Base-by-base conservation (phyloP, 2,113 vertebrate species). In the Genyomyrus donnyi region DNA sequence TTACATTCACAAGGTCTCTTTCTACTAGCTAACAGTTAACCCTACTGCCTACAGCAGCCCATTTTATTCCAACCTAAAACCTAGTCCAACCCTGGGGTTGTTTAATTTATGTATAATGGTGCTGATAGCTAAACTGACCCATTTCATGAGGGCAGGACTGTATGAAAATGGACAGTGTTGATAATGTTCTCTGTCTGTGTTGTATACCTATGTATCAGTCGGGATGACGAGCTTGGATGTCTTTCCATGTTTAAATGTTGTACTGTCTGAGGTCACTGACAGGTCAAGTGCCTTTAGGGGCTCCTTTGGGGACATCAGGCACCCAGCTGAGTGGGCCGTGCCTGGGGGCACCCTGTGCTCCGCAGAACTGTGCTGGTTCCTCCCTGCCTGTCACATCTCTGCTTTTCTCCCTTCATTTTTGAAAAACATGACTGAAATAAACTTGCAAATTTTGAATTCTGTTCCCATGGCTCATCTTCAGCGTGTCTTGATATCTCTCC, bases 371-470 rank as follows among this genome's bases (percentile, higher is more conserved):
- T 91, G 90, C 88, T 91, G 87, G 88, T 91, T 93, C 53, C 91
- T 53, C 90, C 92, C 89, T 91, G 66, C 24, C 91, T 92, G 92
- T 93, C 48, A 74, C 27, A 90, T 91, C 80, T 92, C 66, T 92
- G 89, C 94, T 91, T 90, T 93, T 89, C 90, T 93, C 92, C 91
- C 15, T 35, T 87, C 11, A 50, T n/a, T 91, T 93, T 94, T 94
- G 94, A 89, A 93, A 95, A 93, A 85, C 92, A 92, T 94, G 93
- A 93, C 92, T 95, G 94, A 94, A 96, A 95, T 96, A 95, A 96
- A 95, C 93, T 93, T 0, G 93, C 91, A 89, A 91, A 92, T 90
- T 95, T 90, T 89, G 92, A 92, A 90, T 94, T 92, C 90, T 92
- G 74, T 46, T 90, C 90, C 85, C 83, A 85, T 88, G 74, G 13